These are phyloP conservation scores for Etheostoma spectabile DNA, from an alignment of 2,113 vertebrate genomes.

Conservation along the genomic window DNA sequence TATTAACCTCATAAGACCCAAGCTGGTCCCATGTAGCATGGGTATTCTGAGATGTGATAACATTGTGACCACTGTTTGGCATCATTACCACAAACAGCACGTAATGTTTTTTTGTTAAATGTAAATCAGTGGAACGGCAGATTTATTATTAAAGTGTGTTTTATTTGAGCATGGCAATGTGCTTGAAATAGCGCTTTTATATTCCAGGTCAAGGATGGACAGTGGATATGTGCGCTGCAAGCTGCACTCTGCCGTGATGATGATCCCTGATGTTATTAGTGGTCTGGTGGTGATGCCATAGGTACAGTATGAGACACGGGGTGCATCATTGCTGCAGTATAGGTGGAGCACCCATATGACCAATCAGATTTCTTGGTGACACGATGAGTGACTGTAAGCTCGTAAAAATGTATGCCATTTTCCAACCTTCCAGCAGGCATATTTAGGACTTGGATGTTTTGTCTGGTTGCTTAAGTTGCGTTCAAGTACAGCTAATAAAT, in stretches of 20 bases:
- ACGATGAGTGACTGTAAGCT: neutral
- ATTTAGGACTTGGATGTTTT: neutral
- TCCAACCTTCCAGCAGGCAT: neutral
- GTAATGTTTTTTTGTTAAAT: neutral
- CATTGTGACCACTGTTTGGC: slow-evolving; percentile 14
- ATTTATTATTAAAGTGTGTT: neutral
- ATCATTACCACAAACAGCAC: slow-evolving; percentile 9
- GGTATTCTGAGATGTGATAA: neutral
- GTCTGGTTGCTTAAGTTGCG: neutral
- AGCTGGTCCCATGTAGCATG: neutral
- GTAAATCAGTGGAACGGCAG: neutral
- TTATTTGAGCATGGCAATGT: neutral
- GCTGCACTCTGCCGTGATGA: neutral
- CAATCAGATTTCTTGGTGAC: neutral
- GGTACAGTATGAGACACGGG: neutral
- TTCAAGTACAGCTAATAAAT: neutral
- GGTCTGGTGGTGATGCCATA: slow-evolving; percentile 1
- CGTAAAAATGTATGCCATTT: neutral
- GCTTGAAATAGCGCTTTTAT: neutral
- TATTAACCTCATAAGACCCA: neutral
- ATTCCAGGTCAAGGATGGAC: neutral
- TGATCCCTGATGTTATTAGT: neutral
- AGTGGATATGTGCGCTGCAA: slow-evolving; percentile 1
- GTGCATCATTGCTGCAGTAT: neutral
- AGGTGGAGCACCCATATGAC: slow-evolving; percentile 17